Evolutionary conservation across 2,888 invertebrate species (phyloP).

Genomic region (Xylophagus ater): DNA sequence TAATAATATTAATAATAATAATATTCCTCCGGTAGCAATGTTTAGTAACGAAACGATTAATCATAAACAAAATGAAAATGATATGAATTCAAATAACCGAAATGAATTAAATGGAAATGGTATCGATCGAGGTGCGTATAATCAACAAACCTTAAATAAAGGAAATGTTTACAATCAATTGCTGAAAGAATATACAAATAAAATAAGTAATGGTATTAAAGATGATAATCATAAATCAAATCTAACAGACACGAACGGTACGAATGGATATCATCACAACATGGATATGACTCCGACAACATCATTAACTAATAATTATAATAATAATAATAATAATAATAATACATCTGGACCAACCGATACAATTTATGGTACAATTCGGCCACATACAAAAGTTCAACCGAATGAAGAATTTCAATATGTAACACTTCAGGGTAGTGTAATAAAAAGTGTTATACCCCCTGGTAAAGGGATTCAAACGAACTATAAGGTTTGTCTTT

Average conservation of each 20-base stretch:
- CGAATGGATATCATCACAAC: not conserved
- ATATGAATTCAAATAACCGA: slow-evolving; percentile 27
- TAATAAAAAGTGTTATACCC: slow-evolving; percentile 38
- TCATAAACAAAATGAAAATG: slow-evolving; percentile 32
- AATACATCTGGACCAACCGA: slow-evolving; percentile 15
- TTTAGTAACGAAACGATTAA: slow-evolving; percentile 20
- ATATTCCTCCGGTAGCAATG: slow-evolving; percentile 21
- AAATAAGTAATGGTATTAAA: slow-evolving; percentile 17
- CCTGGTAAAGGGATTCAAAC: slow-evolving; percentile 35
- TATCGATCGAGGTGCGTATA: not conserved
- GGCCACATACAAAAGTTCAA: slow-evolving; percentile 15
- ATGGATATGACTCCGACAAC: not conserved
- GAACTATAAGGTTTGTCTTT: slow-evolving; percentile 16
- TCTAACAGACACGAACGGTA: slow-evolving; percentile 3
- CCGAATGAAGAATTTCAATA: slow-evolving; percentile 34
- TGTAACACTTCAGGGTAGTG: slow-evolving; percentile 36
- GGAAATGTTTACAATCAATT: slow-evolving; percentile 15
- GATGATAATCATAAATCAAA: slow-evolving; percentile 16
- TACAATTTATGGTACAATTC: slow-evolving; percentile 20
- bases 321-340: slow-evolving; percentile 6
- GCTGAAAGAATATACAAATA: slow-evolving; percentile 15
- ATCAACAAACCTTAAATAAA: not conserved
- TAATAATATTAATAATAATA: too few relatives aligned
- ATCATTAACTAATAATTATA: slow-evolving; percentile 3
- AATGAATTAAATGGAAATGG: not conserved